Evolutionary conservation across 2,113 vertebrate genomes (phyloP).

Genomic region (Amphiprion ocellaris): DNA sequence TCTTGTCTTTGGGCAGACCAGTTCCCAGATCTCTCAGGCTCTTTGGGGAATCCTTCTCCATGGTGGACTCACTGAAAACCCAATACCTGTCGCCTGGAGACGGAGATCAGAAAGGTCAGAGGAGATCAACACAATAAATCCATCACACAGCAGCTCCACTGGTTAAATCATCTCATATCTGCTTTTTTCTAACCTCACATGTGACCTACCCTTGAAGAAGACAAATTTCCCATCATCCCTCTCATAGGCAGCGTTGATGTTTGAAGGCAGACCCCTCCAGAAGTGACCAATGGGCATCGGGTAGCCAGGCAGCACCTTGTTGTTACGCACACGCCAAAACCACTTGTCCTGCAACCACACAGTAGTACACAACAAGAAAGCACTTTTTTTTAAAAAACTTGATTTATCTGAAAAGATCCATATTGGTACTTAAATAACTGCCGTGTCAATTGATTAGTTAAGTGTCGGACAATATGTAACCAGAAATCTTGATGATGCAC

Average conservation of each 20-base stretch:
- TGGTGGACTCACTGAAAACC: constrained; percentile 89
- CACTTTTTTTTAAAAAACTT: too few relatives aligned
- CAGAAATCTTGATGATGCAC: too few relatives aligned
- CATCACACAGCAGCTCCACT: constrained; percentile 6
- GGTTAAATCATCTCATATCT: background rate
- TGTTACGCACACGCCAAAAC: constrained; percentile 92
- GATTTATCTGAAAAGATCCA: background rate
- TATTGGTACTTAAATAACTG: too few relatives aligned
- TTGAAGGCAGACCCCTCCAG: constrained; percentile 90
- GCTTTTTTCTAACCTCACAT: background rate
- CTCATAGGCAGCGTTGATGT: constrained; percentile 92
- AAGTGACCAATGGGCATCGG: constrained; percentile 91
- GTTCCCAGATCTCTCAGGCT: constrained; percentile 88
- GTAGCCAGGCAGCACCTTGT: constrained; percentile 89
- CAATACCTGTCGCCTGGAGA: constrained; percentile 89
- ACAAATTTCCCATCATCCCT: constrained; percentile 92
- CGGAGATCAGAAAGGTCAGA: background rate
- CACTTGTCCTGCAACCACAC: constrained; percentile 84
- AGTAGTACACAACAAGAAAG: background rate
- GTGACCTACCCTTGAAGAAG: constrained; percentile 91
- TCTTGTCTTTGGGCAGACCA: constrained; percentile 88
- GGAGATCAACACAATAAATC: background rate
- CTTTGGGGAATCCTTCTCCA: constrained; percentile 91
- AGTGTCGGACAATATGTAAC: too few relatives aligned
- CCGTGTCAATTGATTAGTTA: too few relatives aligned